Base-by-base conservation (phyloP, 2,888 invertebrate genomes). In the Drosophila dives region DNA sequence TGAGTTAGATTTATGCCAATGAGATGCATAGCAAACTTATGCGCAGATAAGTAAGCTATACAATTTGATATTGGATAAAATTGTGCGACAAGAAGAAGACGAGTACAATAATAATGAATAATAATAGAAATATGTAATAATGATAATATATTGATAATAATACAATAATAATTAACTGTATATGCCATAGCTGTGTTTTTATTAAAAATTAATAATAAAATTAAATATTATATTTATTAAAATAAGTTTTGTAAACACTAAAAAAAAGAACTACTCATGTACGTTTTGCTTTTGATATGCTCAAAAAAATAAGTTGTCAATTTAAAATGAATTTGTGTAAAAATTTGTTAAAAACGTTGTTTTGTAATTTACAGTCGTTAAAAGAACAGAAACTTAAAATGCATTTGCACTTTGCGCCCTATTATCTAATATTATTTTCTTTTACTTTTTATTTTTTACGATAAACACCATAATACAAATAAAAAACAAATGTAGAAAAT, bases 41-140 rank as follows among this genome's bases (percentile, higher is more conserved):
- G 66, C 81, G 75, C 67, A 70, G 75, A 81, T 84, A 81, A 81
- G 72, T 81, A 67, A 51, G 79, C 72, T 78, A 83, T 82, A 60
- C 72, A 64, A 34, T 60, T 59, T 54, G 53, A 49, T 49, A 17
- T 45, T 29, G 42, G 48, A 70, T 55, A 51, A 7, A 38, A 3
- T 32, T 23, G 42, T 26, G 26, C 38, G 72, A 62, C 17, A 32
- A 7, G 34, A 32, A 42, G 33, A 58, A 54, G 58, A 63, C 78
- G 61, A 66, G 34, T 59, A 64, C 60, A 73, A 60, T 59, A 40
- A 65, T 50, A 40, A 56, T 29, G 29, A 29, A 29, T 59, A 40
- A 12, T 51, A 56, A 58, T 66, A 48, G n/a, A 48, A 50, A 70
- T 64, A 60, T 64, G 42, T 53, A 62, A 59, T 73, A 77, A 34